Percentiles rank a stretch among this genome's conserved stretches.
Conservation (phyloP, 2,113 vertebrate species). For the Lepus americanus region DNA sequence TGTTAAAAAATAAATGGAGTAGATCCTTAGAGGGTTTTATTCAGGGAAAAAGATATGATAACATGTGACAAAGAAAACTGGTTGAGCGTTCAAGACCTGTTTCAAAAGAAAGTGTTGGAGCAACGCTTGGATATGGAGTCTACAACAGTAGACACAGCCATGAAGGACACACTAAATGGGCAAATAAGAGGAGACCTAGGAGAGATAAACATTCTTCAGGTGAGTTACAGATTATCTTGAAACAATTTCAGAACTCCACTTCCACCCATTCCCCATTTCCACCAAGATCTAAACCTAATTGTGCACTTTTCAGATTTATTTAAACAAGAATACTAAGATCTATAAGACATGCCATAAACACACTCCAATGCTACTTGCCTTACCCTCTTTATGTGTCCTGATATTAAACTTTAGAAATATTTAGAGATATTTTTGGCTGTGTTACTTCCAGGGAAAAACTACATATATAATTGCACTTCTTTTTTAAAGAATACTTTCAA, state of each 20-base stretch:
- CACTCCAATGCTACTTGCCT: neutral
- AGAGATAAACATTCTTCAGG: neutral
- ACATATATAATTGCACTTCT: neutral
- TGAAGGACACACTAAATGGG: neutral
- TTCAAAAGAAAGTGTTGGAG: neutral
- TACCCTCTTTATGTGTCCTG: neutral
- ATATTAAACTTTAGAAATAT: neutral
- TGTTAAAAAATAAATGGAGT: slow-evolving; percentile 64
- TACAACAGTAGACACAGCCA: neutral
- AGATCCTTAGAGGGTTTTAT: neutral
- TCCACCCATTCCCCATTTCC: neutral
- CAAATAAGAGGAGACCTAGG: neutral
- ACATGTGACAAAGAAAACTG: neutral
- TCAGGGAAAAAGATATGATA: neutral
- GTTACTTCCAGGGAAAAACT: neutral
- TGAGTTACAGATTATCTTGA: neutral
- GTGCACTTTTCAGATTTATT: neutral
- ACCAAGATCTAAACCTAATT: neutral
- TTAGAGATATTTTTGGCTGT: neutral
- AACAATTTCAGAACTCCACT: neutral
- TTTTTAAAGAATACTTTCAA: slow-evolving; percentile 14
- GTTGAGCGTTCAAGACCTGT: neutral
- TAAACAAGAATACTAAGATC: neutral
- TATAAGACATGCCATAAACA: neutral
- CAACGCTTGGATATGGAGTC: neutral